Conservation (phyloP, 2,888 invertebrate species). For the Agrotis clavis region DNA sequence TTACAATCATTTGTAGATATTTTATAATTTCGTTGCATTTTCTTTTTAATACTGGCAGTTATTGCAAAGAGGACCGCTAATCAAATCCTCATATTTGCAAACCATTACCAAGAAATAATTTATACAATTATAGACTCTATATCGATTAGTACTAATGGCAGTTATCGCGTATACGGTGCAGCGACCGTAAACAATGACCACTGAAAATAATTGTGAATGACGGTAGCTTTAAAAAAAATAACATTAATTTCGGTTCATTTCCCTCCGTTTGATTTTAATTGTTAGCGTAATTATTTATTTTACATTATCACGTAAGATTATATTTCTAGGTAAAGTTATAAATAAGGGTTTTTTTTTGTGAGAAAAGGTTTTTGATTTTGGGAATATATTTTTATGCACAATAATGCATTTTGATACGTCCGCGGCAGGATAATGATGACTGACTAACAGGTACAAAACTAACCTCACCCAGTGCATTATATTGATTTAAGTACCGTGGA, state of each 20-base stretch:
- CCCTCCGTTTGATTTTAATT: conserved; percentile 85
- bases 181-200: conserved; percentile 56
- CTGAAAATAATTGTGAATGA: conserved; percentile 63
- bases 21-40: conserved; percentile 38
- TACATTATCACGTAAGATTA: conserved; percentile 66
- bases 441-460: conserved; percentile 86
- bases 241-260: conserved; percentile 71
- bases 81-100: conserved; percentile 19
- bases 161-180: conserved; percentile 52
- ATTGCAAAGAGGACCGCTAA: conserved; percentile 21
- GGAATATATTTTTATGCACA: conserved; percentile 83
- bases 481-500: conserved; percentile 84
- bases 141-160: conserved; percentile 31
- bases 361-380: conserved; percentile 71
- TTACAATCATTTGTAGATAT: conserved; percentile 58
- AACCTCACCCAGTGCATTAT: conserved; percentile 88
- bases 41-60: conserved; percentile 17
- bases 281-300: conserved; percentile 85
- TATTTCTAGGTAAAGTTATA: conserved; percentile 68
- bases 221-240: conserved; percentile 72
- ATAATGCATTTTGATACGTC: conserved; percentile 84
- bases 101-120: conserved; percentile 33
- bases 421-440: conserved; percentile 76
- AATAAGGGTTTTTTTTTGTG: conserved; percentile 77
- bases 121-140: conserved; percentile 35